phyloP scores from a whole-genome alignment of 2,888 invertebrate species.

The Belgica antarctica region DNA sequence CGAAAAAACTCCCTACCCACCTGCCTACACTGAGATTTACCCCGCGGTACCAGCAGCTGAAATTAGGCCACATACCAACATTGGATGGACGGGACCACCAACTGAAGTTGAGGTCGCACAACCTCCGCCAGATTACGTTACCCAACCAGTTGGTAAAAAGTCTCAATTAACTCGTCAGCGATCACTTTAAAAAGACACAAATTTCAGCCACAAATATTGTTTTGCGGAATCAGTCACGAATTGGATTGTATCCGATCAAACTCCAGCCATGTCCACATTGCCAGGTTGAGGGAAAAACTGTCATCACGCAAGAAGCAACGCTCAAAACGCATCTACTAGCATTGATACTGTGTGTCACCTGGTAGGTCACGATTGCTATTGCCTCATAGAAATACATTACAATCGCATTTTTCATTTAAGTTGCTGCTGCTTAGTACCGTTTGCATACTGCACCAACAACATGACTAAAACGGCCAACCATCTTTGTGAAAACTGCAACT shows the following conservation, averaged over 20 bases:
- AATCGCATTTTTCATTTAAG: not conserved
- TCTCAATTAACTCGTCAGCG: not conserved
- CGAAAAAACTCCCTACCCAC: conserved; percentile 28
- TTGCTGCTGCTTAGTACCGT: conserved; percentile 31
- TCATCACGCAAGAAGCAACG: not conserved
- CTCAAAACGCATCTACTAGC: conserved; percentile 21
- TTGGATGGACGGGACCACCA: conserved; percentile 29
- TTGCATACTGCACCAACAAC: conserved; percentile 34
- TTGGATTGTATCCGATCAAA: conserved; percentile 30
- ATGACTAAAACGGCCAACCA: conserved; percentile 25
- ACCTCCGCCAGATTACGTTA: not conserved
- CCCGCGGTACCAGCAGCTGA: not conserved
- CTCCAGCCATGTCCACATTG: conserved; percentile 37
- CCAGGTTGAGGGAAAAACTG: not conserved
- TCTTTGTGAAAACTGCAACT: conserved; percentile 34
- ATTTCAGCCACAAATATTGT: not conserved
- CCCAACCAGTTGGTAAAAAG: not conserved
- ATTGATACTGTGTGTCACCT: conserved; percentile 15
- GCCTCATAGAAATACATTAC: not conserved
- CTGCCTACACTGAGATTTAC: conserved; percentile 34
- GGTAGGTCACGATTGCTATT: conserved; percentile 25
- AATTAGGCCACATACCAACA: not conserved
- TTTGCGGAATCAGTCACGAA: conserved; percentile 23
- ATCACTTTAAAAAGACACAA: too few relatives aligned
- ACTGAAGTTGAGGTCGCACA: not conserved